Evolutionary conservation across 1,140 invertebrate species (phyloP), one percentile per base, ranked within the genome.

Genomic region (Procambarus virginalis): DNA sequence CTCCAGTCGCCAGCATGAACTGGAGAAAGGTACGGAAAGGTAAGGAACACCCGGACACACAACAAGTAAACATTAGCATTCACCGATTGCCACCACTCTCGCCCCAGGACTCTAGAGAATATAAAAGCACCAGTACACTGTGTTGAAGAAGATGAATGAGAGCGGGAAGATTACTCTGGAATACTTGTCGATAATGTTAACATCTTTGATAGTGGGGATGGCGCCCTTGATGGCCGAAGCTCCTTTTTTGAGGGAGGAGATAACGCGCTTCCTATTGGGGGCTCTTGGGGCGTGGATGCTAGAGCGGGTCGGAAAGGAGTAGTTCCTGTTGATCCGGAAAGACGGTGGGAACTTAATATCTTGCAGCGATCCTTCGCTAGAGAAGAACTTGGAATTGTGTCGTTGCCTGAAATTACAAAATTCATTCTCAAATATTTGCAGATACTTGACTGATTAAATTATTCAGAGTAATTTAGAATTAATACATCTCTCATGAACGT

Each of bases 101-200:
- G n/a, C 5, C 73, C 20, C 73, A 34, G 49, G 48, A 48, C 86
- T 55, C 76, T 93, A 92, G 77, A 97, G 94, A 92, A 97, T 96
- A 94, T 99, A 99, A 93, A 98, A 99, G 92, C 97, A 96, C 98
- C 98, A 99, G 94, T 99, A 99, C 86, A 96, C 96, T 20, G 96
- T 95, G 93, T 99, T 99, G 94, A 99, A 99, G 68, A 98, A 93
- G 92, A 99, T 95, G 94, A 99, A 99, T 89, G 98, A 97, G 46
- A 98, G 96, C 0, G 98, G 98, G 94, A 99, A 99, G 82, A 99
- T 95, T 90, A 99, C 96, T 91, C 98, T 95, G 10, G 98, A 98
- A 93, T 98, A 99, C 93, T 98, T 98, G 94, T 99, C 98, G 93
- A 99, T 99, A 76, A 98, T 96, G 93, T 99, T 99, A 64, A 99